Base-by-base conservation (phyloP, 2,797 vertebrate genomes). In the Catamblyrhynchus diadema region DNA sequence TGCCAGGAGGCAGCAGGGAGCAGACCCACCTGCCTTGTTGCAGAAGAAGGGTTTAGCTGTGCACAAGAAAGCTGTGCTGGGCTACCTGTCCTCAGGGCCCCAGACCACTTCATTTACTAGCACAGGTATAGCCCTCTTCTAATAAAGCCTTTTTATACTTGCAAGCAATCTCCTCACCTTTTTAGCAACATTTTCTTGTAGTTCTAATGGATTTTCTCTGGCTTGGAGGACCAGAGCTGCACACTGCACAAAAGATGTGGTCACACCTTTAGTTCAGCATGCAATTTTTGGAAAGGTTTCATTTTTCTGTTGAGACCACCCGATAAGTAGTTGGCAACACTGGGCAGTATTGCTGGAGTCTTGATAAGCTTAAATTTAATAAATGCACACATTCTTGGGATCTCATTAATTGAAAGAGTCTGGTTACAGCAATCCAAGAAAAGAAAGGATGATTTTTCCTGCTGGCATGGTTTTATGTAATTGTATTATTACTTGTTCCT, bases 381-480 rank as follows among this genome's bases (percentile, higher is more conserved):
- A 85, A 74, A 83, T 39, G 57, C 77, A 27, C 27, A 47, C 47
- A 50, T 83, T 82, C 50, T 83, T 48, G 27, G 18, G 44, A 79
- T 72, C 51, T 70, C n/a, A 84, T 41, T 78, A 95, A 88, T 74
- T 88, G 73, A 79, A 90, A 90, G 78, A 70, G 41, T 86, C 71
- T 86, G 69, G 65, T 71, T 96, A 51, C 45, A 75, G 41, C 42
- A 72, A 53, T 45, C 47, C 61, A 60, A 78, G 62, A 70, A 66
- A 84, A 94, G 59, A 94, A 95, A 93, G 32, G 73, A 60, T n/a
- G 44, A 66, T 72, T 90, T 96, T 94, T 70, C 62, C 70, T 60
- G 37, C 73, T 83, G 69, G 66, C 72, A 69, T 25, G 32, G 37
- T 35, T 96, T 95, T 78, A 78, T 64, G 37, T 70, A 81, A 87